Evolutionary conservation across 1,140 invertebrate species (phyloP), one percentile per base, ranked within the genome.

Genomic region (Rhopalosiphum maidis): DNA sequence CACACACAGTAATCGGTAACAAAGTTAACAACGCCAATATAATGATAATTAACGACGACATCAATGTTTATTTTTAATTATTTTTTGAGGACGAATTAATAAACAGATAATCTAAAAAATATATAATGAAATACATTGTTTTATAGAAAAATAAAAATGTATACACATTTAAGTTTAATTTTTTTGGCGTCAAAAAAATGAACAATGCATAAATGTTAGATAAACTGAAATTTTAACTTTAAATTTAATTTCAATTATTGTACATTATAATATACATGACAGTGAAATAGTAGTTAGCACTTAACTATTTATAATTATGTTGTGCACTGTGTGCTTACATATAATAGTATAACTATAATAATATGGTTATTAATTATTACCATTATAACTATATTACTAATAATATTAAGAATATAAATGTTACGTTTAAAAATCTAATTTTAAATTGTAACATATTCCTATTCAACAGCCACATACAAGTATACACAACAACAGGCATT

Each of bases 11-110:
- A 25, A 87, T 48, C 25, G 41, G 43, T 87, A 87, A 87, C 30
- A 51, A 87, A 87, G 86, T 87, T 87, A 87, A 46, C 30, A 87
- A 51, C 46, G 30, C 35, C 30, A 35, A 48, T 87, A 22, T n/a
- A 87, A 48, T 87, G 37, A 87, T 87, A 35, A 30, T 48, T 48
- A 48, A 35, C 86, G 18, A 30, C 15, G 46, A 35, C 30, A 18
- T n/a, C 86, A 46, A 87, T 87, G 86, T 87, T 87, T 87, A 87
- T 87, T 87, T 87, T 87, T 87, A 87, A 87, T 87, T 86, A 87
- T 48, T 87, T 85, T 87, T 87, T 48, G 30, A 87, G 43, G 48
- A 87, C 25, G 6, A 87, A n/a, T 85, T 87, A 48, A 87, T 87
- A 87, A 51, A 51, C 85, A 30, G 25, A 86, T 86, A 46, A n/a